Evolutionary conservation across 1,140 invertebrate species (phyloP).

Genomic region (Antheraea mylitta): DNA sequence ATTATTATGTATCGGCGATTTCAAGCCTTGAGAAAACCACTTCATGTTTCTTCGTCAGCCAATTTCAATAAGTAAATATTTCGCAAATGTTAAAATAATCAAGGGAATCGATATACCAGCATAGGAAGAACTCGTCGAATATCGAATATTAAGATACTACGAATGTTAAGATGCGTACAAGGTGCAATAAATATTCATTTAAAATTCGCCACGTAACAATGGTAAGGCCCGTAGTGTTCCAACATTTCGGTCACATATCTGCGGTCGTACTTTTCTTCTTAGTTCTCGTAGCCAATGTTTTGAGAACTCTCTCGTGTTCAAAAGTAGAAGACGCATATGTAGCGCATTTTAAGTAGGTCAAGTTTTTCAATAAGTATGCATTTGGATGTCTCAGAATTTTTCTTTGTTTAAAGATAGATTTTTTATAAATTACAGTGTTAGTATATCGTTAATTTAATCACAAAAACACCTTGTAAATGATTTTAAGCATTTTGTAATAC

Average conservation of each 20-base stretch:
- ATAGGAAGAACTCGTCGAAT: too few species aligned
- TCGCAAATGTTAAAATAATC: too few species aligned
- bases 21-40: too few species aligned
- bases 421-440: not conserved
- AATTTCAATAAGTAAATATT: too few species aligned
- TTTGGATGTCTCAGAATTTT: not conserved
- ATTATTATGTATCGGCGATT: too few species aligned
- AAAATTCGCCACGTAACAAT: not conserved
- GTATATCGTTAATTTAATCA: too few species aligned
- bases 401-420: not conserved
- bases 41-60: too few species aligned
- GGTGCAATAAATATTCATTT: not conserved
- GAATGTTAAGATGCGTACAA: too few species aligned
- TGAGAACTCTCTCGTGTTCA: slow-evolving; percentile 26
- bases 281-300: slow-evolving; percentile 28
- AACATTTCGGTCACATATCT: slow-evolving; percentile 32
- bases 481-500: too few species aligned
- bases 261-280: slow-evolving; percentile 28
- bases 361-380: not conserved
- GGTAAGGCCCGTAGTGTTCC: slow-evolving; percentile 16
- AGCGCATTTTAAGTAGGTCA: slow-evolving; percentile 31
- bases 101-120: too few species aligned
- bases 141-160: too few species aligned
- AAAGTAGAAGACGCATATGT: slow-evolving; percentile 25
- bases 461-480: too few species aligned